A percentile compares a stretch with the other conserved stretches of the same genome.
Conservation (phyloP, 2,888 invertebrate genomes). For the Tryphoninae sp. region DNA sequence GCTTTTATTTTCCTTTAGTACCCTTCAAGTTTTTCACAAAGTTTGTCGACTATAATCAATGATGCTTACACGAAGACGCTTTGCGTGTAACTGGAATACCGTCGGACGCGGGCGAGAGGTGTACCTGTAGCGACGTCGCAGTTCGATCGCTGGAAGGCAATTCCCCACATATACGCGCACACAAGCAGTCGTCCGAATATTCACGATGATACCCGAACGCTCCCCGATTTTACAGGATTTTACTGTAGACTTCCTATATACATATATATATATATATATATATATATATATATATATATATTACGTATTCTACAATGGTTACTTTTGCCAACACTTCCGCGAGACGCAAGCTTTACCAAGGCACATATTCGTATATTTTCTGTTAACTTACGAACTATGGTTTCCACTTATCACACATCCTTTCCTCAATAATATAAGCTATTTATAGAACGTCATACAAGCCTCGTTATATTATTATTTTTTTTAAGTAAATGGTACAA, state of each 20-base stretch:
- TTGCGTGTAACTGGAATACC: neutral
- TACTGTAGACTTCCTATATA: neutral
- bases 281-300: neutral
- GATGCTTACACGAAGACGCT: neutral
- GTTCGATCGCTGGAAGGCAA: neutral
- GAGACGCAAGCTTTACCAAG: neutral
- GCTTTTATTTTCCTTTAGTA: conserved; percentile 14
- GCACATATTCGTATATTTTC: neutral
- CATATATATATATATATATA: neutral
- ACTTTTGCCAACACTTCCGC: neutral
- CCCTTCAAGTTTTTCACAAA: neutral
- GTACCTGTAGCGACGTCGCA: neutral
- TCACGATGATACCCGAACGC: neutral
- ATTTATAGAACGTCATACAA: too few relatives aligned
- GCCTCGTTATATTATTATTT: too few relatives aligned
- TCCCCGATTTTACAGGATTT: neutral
- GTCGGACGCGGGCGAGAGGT: neutral
- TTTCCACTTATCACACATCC: neutral
- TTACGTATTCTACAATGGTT: neutral
- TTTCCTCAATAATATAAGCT: neutral
- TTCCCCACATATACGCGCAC: neutral
- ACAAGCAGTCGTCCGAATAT: neutral
- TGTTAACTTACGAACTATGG: neutral
- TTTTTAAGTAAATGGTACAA: too few relatives aligned
- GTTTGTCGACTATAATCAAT: neutral